Percentiles rank a stretch among this genome's conserved stretches.
Conservation (phyloP, 2,113 vertebrate genomes). For the Tetraodon nigroviridis region DNA sequence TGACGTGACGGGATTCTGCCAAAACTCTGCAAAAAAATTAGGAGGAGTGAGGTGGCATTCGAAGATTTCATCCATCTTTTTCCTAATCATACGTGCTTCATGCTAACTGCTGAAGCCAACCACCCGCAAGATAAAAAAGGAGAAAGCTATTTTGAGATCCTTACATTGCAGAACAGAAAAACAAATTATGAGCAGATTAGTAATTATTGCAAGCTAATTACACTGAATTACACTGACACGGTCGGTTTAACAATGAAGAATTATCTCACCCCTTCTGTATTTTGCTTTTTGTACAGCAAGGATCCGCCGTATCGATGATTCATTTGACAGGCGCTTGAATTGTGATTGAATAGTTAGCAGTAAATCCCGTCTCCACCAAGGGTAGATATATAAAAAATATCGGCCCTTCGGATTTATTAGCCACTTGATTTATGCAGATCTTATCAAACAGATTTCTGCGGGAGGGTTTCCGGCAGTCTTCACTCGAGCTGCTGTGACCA, state of each 20-base stretch:
- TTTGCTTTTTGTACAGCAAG: slow-evolving; percentile 32
- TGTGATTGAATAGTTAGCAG: slow-evolving; percentile 45
- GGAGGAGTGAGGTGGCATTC: too few species aligned
- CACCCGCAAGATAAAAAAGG: too few species aligned
- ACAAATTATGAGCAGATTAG: too few species aligned
- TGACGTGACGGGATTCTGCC: neutral
- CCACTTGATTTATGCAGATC: slow-evolving; percentile 46
- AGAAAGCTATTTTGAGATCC: too few species aligned
- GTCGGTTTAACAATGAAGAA: slow-evolving; percentile 33
- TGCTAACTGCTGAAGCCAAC: too few species aligned
- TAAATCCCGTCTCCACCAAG: slow-evolving; percentile 38
- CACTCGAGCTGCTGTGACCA: slow-evolving; percentile 13
- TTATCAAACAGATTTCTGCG: slow-evolving; percentile 36
- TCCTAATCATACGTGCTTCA: too few species aligned
- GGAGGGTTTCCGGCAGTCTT: slow-evolving; percentile 6
- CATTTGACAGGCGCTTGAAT: slow-evolving; percentile 43
- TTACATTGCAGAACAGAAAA: too few species aligned
- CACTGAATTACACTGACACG: too few species aligned
- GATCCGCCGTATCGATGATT: slow-evolving; percentile 18
- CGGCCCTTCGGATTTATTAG: slow-evolving; percentile 44
- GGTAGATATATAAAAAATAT: slow-evolving; percentile 43
- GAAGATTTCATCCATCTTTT: too few species aligned
- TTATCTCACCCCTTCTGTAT: slow-evolving; percentile 13
- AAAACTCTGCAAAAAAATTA: too few species aligned
- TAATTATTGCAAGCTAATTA: too few species aligned